Percentiles rank a stretch among this genome's conserved stretches.
Conservation (phyloP, 2,888 invertebrate species). For the Thymelicus sylvestris region DNA sequence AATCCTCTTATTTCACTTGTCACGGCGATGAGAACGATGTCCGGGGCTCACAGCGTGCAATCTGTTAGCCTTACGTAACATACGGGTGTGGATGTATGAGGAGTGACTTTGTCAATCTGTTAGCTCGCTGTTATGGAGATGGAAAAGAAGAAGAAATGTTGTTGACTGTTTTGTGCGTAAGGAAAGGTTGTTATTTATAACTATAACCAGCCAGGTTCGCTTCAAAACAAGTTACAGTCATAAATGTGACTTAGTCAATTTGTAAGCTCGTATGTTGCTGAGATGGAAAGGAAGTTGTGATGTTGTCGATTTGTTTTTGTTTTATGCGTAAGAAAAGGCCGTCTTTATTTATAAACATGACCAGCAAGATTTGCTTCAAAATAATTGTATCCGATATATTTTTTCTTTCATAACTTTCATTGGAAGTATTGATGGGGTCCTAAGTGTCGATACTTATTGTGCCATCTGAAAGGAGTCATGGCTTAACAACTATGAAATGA, state of each 20-base stretch:
- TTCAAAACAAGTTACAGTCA: too few species aligned
- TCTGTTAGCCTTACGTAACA: slow-evolving; percentile 52
- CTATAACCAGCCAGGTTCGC: too few species aligned
- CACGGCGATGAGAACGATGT: slow-evolving; percentile 58
- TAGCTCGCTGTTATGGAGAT: neutral
- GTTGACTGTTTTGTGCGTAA: neutral
- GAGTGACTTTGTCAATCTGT: slow-evolving; percentile 34
- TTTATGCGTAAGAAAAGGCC: neutral
- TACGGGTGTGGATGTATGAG: slow-evolving; percentile 49
- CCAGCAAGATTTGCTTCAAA: too few species aligned
- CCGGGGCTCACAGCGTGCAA: slow-evolving; percentile 63
- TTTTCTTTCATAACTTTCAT: too few species aligned
- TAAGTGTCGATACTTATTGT: too few species aligned
- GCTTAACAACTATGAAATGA: too few species aligned
- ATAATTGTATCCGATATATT: too few species aligned
- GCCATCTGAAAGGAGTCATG: too few species aligned
- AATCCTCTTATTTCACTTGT: slow-evolving; percentile 78
- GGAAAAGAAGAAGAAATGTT: neutral
- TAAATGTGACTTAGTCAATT: too few species aligned
- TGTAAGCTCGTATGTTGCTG: neutral
- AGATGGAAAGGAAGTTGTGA: neutral
- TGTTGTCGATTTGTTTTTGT: neutral
- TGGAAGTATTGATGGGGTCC: too few species aligned
- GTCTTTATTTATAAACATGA: too few species aligned
- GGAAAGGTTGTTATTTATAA: neutral